Evolutionary conservation across 64 coral and sea anemone species (phyloP).

Genomic region (Pocillopora verrucosa): DNA sequence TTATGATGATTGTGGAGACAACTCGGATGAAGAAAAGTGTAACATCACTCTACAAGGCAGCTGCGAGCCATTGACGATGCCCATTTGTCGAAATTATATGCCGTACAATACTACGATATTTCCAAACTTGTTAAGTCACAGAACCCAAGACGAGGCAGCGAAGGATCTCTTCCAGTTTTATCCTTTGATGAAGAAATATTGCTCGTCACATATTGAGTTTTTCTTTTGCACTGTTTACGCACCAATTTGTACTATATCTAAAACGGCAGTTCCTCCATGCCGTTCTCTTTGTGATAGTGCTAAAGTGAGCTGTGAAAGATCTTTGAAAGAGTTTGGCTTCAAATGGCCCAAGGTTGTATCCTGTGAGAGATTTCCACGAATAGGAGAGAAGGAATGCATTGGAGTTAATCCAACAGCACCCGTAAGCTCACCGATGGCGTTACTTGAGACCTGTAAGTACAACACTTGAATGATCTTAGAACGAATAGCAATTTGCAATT

Average conservation of each 20-base stretch:
- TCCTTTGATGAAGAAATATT: conserved; percentile 32
- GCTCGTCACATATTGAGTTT: conserved; percentile 29
- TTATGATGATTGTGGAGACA: too few species aligned
- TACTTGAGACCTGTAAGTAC: too few species aligned
- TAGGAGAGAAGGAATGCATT: not conserved
- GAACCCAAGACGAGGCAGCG: conserved; percentile 25
- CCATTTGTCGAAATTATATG: conserved; percentile 10
- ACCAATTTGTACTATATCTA: conserved; percentile 4
- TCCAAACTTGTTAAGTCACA: conserved; percentile 49
- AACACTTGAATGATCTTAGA: too few species aligned
- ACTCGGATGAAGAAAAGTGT: too few species aligned
- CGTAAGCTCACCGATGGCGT: too few species aligned
- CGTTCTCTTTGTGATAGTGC: conserved; percentile 51
- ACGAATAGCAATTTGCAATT: too few species aligned
- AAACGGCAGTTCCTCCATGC: conserved; percentile 10
- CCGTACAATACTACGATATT: conserved; percentile 42
- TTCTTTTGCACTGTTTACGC: conserved; percentile 46
- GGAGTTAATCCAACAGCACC: too few species aligned
- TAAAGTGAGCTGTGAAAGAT: conserved; percentile 2
- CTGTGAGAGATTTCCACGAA: conserved; percentile 41
- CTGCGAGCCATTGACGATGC: conserved; percentile 34
- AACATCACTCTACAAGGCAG: not conserved
- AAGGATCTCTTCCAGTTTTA: conserved; percentile 20
- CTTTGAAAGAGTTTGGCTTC: conserved; percentile 16
- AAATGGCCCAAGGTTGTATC: conserved; percentile 21